phyloP scores from a whole-genome alignment of 2,888 invertebrate species.

The Heliconius ismenius region DNA sequence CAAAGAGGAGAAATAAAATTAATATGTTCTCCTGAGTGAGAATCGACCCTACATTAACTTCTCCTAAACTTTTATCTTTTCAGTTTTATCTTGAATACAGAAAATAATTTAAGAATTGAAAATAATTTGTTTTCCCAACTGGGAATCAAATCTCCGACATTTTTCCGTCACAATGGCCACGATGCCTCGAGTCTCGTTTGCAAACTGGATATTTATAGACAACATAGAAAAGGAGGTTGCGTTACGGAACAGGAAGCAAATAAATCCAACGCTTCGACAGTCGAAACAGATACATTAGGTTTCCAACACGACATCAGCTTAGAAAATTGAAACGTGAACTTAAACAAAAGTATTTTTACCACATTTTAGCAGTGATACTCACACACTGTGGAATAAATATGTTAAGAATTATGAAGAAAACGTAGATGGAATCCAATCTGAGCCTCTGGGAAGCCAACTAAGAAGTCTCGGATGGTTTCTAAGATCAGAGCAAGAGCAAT shows the following conservation, averaged over 20 bases:
- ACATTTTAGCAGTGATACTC: not conserved
- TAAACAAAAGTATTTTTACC: not conserved
- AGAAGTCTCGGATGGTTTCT: too few species aligned
- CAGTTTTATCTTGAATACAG: too few species aligned
- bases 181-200: not conserved
- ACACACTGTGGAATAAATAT: too few species aligned
- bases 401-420: too few species aligned
- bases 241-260: slow-evolving; percentile 38
- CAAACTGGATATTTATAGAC: slow-evolving; percentile 14
- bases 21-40: too few species aligned
- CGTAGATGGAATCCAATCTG: too few species aligned
- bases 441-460: too few species aligned
- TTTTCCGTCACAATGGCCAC: not conserved
- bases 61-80: too few species aligned
- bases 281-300: slow-evolving; percentile 32
- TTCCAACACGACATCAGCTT: slow-evolving; percentile 16
- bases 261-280: slow-evolving; percentile 41
- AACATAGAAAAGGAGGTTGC: slow-evolving; percentile 36
- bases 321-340: not conserved
- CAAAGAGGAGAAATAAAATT: too few species aligned
- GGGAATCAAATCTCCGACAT: not conserved
- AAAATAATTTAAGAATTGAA: too few species aligned
- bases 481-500: too few species aligned
- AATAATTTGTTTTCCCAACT: not conserved
- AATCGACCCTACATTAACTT: too few species aligned